Conservation (phyloP, 2,888 invertebrate species). For the Tinea trinotella region DNA sequence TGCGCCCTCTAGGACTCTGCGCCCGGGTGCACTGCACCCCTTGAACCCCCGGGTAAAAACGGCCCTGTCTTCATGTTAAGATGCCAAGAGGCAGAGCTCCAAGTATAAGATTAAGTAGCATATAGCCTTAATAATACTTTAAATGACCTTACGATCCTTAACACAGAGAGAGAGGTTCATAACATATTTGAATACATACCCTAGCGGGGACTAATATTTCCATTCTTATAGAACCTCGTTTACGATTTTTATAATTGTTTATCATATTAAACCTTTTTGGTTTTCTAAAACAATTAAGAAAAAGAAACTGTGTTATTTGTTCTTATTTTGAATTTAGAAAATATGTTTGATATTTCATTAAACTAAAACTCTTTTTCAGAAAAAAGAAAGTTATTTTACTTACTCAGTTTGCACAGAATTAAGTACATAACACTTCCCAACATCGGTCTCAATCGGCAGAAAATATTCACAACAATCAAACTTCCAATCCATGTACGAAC, state of each 20-base stretch:
- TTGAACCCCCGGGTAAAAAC: too few species aligned
- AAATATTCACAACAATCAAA: constrained; percentile 78
- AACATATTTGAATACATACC: constrained; percentile 59
- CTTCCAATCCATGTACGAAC: constrained; percentile 60
- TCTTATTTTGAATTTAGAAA: neutral
- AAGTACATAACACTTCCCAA: constrained; percentile 73
- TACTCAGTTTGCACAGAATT: constrained; percentile 74
- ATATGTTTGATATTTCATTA: neutral
- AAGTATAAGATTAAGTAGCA: neutral
- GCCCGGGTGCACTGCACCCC: too few species aligned
- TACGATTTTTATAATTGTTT: constrained; percentile 54
- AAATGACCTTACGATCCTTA: neutral
- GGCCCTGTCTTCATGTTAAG: too few species aligned
- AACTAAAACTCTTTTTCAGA: constrained; percentile 19
- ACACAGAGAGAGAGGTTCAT: too few species aligned
- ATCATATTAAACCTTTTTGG: constrained; percentile 60
- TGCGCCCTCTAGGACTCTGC: too few species aligned
- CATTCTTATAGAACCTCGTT: constrained; percentile 61
- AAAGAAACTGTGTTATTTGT: too few species aligned
- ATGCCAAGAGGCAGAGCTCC: too few species aligned
- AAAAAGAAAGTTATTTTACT: constrained; percentile 27
- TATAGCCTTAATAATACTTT: neutral
- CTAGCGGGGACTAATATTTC: constrained; percentile 55
- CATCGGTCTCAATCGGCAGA: constrained; percentile 68
- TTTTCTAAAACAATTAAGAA: constrained; percentile 33